Conservation (phyloP, 2,888 invertebrate species). For the Mantis religiosa region DNA sequence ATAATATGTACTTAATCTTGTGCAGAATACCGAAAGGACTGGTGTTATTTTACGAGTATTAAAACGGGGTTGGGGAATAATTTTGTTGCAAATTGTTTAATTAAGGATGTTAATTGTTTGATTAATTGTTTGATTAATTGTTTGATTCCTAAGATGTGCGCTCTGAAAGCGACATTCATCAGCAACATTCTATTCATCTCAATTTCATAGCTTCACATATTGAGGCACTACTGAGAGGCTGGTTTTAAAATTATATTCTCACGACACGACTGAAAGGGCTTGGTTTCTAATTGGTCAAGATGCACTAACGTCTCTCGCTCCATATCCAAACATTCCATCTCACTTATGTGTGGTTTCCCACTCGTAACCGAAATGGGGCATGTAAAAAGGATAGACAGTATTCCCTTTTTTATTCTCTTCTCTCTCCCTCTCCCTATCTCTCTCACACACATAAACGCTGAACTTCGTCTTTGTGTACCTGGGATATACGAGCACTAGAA, state of each 20-base stretch:
- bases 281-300: not conserved
- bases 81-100: not conserved
- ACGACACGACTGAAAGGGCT: not conserved
- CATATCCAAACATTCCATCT: not conserved
- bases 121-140: too few relatives aligned
- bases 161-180: too few relatives aligned
- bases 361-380: not conserved
- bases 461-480: not conserved
- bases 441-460: not conserved
- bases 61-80: not conserved
- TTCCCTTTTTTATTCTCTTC: not conserved
- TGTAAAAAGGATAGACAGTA: not conserved
- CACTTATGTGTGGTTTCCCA: not conserved
- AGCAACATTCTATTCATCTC: not conserved
- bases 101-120: too few relatives aligned
- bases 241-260: not conserved
- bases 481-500: not conserved
- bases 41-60: too few relatives aligned
- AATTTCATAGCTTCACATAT: not conserved
- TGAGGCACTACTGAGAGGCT: not conserved
- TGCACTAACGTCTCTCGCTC: not conserved
- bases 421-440: too few relatives aligned
- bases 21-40: too few relatives aligned
- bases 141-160: too few relatives aligned
- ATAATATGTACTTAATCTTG: too few relatives aligned